phyloP scores from a whole-genome alignment of 1,140 invertebrate species.

The Lineus longissimus region DNA sequence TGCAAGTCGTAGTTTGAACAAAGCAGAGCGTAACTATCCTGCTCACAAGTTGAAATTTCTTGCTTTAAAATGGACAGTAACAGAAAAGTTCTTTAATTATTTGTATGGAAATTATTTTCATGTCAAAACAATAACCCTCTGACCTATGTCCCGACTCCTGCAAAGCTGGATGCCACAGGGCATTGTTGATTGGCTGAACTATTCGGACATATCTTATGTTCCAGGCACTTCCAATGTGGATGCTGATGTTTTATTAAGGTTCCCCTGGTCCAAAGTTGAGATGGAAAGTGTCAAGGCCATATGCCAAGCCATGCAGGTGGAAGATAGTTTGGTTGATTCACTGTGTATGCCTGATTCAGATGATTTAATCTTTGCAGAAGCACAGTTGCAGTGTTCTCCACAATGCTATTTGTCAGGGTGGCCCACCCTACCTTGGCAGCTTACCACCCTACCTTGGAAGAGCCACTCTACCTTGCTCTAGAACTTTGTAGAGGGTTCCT shows the following conservation, averaged over 20 bases:
- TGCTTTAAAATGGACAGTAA: slow-evolving; percentile 21
- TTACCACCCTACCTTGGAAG: no score
- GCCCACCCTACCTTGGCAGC: no score
- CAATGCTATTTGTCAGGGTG: no score
- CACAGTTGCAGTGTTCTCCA: no score
- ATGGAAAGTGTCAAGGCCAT: no score
- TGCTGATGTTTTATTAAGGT: neutral
- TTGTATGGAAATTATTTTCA: slow-evolving; percentile 9
- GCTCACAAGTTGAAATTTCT: slow-evolving; percentile 16
- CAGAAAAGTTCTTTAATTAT: slow-evolving; percentile 17
- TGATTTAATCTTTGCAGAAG: no score
- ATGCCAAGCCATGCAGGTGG: no score
- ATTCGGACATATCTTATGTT: slow-evolving; percentile 14
- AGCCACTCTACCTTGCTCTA: no score
- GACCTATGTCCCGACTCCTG: slow-evolving; percentile 17
- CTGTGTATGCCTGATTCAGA: no score
- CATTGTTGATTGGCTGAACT: slow-evolving; percentile 15
- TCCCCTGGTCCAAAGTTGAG: no score
- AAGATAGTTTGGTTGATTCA: no score
- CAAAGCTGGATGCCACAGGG: slow-evolving; percentile 20
- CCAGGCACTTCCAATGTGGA: slow-evolving; percentile 17
- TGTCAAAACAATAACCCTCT: neutral
- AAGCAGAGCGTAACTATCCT: slow-evolving; percentile 17
- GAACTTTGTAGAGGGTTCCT: no score
- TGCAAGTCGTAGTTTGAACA: slow-evolving; percentile 14